Conservation (phyloP, 2,888 invertebrate species). For the Limenitis camilla region DNA sequence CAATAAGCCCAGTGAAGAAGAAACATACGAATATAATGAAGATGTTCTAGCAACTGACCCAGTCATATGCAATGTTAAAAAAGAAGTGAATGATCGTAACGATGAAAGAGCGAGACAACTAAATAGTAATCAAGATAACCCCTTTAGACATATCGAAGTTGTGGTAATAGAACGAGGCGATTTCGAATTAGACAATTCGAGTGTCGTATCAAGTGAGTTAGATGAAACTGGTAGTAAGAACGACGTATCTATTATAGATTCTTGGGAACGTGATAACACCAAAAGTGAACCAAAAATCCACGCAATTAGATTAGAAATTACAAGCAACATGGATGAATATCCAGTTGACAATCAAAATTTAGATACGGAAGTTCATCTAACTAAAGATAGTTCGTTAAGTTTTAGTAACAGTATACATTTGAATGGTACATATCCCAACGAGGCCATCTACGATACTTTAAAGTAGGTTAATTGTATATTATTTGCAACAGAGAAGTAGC, state of each 20-base stretch:
- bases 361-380: slow-evolving; percentile 53
- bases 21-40: slow-evolving; percentile 57
- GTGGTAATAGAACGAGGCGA: slow-evolving; percentile 71
- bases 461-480: slow-evolving; percentile 46
- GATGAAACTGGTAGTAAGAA: slow-evolving; percentile 61
- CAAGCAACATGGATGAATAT: slow-evolving; percentile 65
- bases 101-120: slow-evolving; percentile 64
- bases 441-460: slow-evolving; percentile 72
- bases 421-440: slow-evolving; percentile 73
- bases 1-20: slow-evolving; percentile 55
- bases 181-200: slow-evolving; percentile 63
- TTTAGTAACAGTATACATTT: slow-evolving; percentile 72
- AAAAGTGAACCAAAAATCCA: slow-evolving; percentile 56
- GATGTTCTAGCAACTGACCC: slow-evolving; percentile 65
- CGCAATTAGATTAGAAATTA: slow-evolving; percentile 69
- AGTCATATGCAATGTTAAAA: slow-evolving; percentile 68
- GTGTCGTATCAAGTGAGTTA: slow-evolving; percentile 59
- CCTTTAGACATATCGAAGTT: slow-evolving; percentile 70
- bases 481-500: slow-evolving; percentile 3
- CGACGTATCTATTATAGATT: slow-evolving; percentile 63
- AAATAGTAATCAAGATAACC: slow-evolving; percentile 64
- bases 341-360: slow-evolving; percentile 48
- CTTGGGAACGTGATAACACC: slow-evolving; percentile 61
- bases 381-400: slow-evolving; percentile 64
- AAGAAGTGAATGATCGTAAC: slow-evolving; percentile 64